Conservation (phyloP, 1,140 invertebrate genomes). For the Drosophila ironensis region DNA sequence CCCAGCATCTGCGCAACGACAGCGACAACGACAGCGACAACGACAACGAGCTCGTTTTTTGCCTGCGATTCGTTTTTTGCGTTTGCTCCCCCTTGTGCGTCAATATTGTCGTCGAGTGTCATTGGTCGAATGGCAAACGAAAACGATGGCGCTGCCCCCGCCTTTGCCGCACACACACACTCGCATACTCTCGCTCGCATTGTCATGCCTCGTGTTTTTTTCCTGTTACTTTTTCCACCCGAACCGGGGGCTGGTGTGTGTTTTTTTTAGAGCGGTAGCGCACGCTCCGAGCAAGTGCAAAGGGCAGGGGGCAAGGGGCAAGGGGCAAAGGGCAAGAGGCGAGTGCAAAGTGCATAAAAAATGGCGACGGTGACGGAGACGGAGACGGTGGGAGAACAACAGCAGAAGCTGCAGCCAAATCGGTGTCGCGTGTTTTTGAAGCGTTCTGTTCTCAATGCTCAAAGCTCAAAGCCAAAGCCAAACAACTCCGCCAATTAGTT, state of each 20-base stretch:
- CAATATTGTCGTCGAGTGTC: constrained; percentile 82
- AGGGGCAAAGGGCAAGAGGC: constrained; percentile 40
- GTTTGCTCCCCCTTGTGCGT: constrained; percentile 9
- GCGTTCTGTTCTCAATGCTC: too few species aligned
- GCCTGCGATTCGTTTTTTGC: constrained; percentile 58
- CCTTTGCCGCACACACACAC: too few species aligned
- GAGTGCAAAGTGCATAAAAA: constrained; percentile 75
- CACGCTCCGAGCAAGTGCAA: constrained; percentile 4
- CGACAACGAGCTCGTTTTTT: constrained; percentile 63
- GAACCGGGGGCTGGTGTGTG: too few species aligned
- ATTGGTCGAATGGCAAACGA: constrained; percentile 72
- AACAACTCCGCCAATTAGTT: too few species aligned
- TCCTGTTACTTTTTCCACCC: too few species aligned
- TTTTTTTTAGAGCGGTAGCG: not conserved
- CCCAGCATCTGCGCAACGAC: constrained; percentile 55
- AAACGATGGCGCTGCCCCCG: too few species aligned
- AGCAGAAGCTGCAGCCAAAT: not conserved
- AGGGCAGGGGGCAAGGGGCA: constrained; percentile 17
- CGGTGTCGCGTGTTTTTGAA: constrained; percentile 69
- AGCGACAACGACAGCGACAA: not conserved
- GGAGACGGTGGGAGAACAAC: constrained; percentile 21
- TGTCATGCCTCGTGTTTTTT: too few species aligned
- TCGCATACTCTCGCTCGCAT: too few species aligned
- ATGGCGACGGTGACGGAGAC: constrained; percentile 56
- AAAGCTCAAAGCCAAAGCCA: too few species aligned